Evolutionary conservation across 2,888 invertebrate species (phyloP).

Genomic region (Eumacrocentrus americanus): DNA sequence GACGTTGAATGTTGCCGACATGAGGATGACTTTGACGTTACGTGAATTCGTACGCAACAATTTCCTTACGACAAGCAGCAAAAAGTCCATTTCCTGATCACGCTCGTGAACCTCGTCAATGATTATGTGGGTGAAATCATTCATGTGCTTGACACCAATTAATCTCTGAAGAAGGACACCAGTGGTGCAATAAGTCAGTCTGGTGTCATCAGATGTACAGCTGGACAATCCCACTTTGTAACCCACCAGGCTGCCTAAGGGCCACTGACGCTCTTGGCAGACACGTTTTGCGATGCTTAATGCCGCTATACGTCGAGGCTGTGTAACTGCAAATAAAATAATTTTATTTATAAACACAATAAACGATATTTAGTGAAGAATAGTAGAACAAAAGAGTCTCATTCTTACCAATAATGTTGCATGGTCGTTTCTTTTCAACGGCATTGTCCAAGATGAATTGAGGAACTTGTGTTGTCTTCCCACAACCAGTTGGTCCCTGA

Average conservation of each 20-base stretch:
- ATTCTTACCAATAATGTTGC: conserved; percentile 74
- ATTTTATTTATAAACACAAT: not conserved
- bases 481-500: conserved; percentile 94
- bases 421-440: conserved; percentile 68
- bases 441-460: conserved; percentile 90
- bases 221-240: conserved; percentile 83
- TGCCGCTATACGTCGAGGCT: conserved; percentile 93
- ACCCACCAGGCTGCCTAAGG: conserved; percentile 82
- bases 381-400: not conserved
- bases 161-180: conserved; percentile 85
- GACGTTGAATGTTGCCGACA: conserved; percentile 93
- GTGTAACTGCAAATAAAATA: conserved; percentile 79
- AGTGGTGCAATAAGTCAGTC: conserved; percentile 86
- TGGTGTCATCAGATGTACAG: conserved; percentile 69
- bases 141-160: conserved; percentile 72
- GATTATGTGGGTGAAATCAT: conserved; percentile 85
- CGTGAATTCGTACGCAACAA: conserved; percentile 73
- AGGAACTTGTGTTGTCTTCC: conserved; percentile 87
- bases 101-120: conserved; percentile 95
- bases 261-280: conserved; percentile 82
- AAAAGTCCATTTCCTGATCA: conserved; percentile 90
- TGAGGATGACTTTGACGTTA: conserved; percentile 77
- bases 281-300: conserved; percentile 87
- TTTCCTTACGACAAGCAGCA: conserved; percentile 81
- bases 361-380: not conserved